A percentile compares a stretch with the other conserved stretches of the same genome.
Evolutionary conservation across 2,888 invertebrate species (phyloP).

Genomic region (Acrobasis repandana): DNA sequence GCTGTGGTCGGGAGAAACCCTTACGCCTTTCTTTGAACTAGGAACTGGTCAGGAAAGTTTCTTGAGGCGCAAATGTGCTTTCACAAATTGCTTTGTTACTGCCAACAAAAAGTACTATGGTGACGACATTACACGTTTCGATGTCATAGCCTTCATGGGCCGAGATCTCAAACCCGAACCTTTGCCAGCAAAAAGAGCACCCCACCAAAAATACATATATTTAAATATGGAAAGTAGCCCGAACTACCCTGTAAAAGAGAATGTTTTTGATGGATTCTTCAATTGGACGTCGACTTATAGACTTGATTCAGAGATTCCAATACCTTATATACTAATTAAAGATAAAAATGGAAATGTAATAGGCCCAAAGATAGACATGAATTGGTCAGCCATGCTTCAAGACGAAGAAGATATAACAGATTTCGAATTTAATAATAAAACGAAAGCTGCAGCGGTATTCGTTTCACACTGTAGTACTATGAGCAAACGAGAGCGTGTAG

Average conservation of each 20-base stretch:
- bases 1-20: conserved; percentile 57
- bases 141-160: conserved; percentile 68
- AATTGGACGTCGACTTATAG: conserved; percentile 50
- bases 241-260: conserved; percentile 59
- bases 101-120: conserved; percentile 47
- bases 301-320: conserved; percentile 25
- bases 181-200: conserved; percentile 50
- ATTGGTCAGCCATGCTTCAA: neutral
- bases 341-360: conserved; percentile 49
- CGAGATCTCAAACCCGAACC: conserved; percentile 42
- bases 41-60: conserved; percentile 58
- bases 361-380: neutral
- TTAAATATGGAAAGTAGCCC: conserved; percentile 69
- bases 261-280: conserved; percentile 59
- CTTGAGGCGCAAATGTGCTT: conserved; percentile 60
- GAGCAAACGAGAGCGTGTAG: conserved; percentile 49
- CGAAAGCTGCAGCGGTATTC: conserved; percentile 70
- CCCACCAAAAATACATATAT: conserved; percentile 65
- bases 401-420: neutral
- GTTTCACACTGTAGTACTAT: conserved; percentile 60
- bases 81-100: conserved; percentile 64
- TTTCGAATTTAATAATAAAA: conserved; percentile 37
- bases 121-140: conserved; percentile 54
- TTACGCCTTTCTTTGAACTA: conserved; percentile 48
- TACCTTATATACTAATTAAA: conserved; percentile 59